Conservation (phyloP, 2,888 invertebrate species). For the Dermolepida albohirtum region DNA sequence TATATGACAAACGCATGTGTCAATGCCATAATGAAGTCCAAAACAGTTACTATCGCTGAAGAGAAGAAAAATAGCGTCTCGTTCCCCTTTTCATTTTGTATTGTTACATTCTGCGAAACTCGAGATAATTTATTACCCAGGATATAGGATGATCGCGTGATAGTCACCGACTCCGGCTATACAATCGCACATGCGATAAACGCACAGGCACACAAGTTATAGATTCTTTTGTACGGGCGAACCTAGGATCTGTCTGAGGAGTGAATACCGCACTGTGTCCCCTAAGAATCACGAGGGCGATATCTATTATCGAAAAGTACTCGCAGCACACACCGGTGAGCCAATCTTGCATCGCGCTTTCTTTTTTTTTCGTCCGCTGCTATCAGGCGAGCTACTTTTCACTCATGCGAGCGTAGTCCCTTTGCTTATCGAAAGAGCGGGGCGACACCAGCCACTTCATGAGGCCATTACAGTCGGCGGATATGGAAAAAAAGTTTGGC, state of each 20-base stretch:
- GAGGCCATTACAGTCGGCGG: slow-evolving; percentile 26
- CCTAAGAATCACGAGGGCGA: slow-evolving; percentile 43
- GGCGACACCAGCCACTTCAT: slow-evolving; percentile 30
- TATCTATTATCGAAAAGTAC: slow-evolving; percentile 57
- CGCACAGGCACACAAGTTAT: background rate
- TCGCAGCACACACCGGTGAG: slow-evolving; percentile 27
- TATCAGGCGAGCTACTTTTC: slow-evolving; percentile 2
- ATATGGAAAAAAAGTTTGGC: slow-evolving; percentile 35
- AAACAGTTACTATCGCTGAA: slow-evolving; percentile 50
- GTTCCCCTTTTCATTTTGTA: slow-evolving; percentile 14
- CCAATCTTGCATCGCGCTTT: slow-evolving; percentile 16
- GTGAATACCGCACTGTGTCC: slow-evolving; percentile 3
- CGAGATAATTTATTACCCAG: slow-evolving; percentile 62
- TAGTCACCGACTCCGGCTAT: slow-evolving; percentile 42
- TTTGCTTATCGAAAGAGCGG: slow-evolving; percentile 19
- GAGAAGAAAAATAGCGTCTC: slow-evolving; percentile 15
- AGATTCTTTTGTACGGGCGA: slow-evolving; percentile 9
- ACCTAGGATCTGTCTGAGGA: slow-evolving; percentile 5
- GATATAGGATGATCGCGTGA: slow-evolving; percentile 63
- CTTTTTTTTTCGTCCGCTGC: background rate
- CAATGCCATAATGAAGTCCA: slow-evolving; percentile 60
- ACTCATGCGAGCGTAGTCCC: slow-evolving; percentile 1
- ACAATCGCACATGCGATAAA: slow-evolving; percentile 14
- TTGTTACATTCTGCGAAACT: slow-evolving; percentile 18
- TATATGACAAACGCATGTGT: slow-evolving; percentile 60